Conservation (phyloP, 2,797 vertebrate genomes). For the Chromis chromis region DNA sequence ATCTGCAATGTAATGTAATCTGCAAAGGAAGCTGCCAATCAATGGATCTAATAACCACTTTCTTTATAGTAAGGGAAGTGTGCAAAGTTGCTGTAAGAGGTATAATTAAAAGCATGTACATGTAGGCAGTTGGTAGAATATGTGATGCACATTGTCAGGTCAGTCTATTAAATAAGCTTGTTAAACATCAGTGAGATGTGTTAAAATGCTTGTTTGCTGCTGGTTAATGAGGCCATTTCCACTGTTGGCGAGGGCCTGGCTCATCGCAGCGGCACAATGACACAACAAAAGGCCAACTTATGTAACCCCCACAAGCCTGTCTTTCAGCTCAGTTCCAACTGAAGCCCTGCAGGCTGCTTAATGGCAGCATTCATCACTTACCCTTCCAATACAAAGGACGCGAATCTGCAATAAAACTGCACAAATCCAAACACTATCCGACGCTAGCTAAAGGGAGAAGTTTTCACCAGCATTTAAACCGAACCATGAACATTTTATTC, state of each 20-base stretch:
- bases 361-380: constrained; percentile 67
- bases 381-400: constrained; percentile 37
- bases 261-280: constrained; percentile 60
- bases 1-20: not conserved
- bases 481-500: constrained; percentile 10
- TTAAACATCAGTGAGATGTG: constrained; percentile 32
- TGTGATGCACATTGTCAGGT: not conserved
- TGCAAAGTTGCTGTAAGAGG: not conserved
- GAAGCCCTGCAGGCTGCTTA: constrained; percentile 59
- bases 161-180: not conserved
- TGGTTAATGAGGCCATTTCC: constrained; percentile 61
- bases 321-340: constrained; percentile 64
- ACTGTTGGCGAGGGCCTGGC: constrained; percentile 36
- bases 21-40: not conserved
- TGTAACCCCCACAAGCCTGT: constrained; percentile 69
- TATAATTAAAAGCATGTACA: not conserved
- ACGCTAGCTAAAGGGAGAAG: constrained; percentile 18
- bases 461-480: constrained; percentile 2
- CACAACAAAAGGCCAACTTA: constrained; percentile 71
- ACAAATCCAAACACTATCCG: constrained; percentile 32
- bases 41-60: not conserved
- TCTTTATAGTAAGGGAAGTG: not conserved
- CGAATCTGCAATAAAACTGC: constrained; percentile 18
- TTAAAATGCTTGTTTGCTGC: constrained; percentile 29
- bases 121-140: not conserved